Conservation (phyloP, 2,797 vertebrate species). For the Psittacula derbiana region DNA sequence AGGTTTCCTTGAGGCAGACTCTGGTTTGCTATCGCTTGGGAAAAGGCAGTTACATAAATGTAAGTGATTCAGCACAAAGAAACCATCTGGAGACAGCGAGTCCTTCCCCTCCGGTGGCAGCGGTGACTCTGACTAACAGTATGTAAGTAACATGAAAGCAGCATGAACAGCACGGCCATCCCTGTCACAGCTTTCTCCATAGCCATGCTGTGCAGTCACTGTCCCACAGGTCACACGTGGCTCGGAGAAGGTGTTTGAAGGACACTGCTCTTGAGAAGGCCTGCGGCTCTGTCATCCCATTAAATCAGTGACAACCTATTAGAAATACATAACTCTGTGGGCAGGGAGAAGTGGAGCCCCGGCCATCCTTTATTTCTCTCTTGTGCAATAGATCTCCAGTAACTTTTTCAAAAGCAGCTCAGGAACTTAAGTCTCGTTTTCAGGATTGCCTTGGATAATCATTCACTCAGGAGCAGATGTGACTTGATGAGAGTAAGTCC, state of each 20-base stretch:
- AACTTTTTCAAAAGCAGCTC: background rate
- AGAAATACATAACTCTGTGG: background rate
- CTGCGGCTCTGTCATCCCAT: rapidly evolving
- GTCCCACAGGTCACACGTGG: background rate
- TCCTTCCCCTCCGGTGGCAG: background rate
- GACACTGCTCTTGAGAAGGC: background rate
- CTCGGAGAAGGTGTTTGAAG: background rate
- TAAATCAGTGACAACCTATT: background rate
- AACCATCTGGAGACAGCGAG: background rate
- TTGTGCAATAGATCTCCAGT: background rate
- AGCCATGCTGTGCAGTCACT: background rate
- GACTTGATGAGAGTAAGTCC: background rate
- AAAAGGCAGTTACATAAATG: background rate
- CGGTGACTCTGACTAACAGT: background rate
- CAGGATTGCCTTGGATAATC: background rate
- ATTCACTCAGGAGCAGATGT: background rate
- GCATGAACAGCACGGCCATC: background rate
- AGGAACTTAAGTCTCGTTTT: background rate
- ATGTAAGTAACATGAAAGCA: background rate
- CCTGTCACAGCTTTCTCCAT: background rate
- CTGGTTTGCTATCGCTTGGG: background rate
- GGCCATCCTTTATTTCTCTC: background rate
- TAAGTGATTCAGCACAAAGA: background rate
- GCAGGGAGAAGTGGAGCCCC: background rate
- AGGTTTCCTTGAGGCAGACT: background rate